Base-by-base conservation (phyloP, 2,113 vertebrate genomes). In the Podilymbus podiceps region DNA sequence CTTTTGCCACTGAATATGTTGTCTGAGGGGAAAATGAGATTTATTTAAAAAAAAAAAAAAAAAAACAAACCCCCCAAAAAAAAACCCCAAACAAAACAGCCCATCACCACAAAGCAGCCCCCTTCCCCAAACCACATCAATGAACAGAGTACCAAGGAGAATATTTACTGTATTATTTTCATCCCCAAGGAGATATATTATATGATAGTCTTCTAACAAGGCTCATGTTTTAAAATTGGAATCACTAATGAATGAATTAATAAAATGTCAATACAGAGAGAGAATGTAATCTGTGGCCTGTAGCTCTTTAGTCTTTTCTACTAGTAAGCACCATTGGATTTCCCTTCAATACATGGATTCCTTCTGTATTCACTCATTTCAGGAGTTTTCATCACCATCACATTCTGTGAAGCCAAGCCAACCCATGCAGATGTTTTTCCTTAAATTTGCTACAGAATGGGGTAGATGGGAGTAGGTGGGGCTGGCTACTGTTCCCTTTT, bases 201-300 rank as follows among this genome's bases (percentile, higher is more conserved):
- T 47, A 56, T 0, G 2, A 62, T 88, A 86, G 27, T 92, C 76
- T 90, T 90, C 53, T 87, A 86, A 75, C 44, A 90, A 78, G 56
- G 52, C 85, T 93, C 52, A 8, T 90, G 73, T 88, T 93, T 93
- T 94, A 82, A 89, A 94, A 89, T 69, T 35, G 42, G 49, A 90
- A 85, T 95, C 93, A 82, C 58, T 93, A 80, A 75, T 83, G 79
- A 92, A 91, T 88, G 38, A 77, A 94, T 92, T 90, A 30, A 92
- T 89, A 87, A 85, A 92, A 75, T 76, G 53, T 92, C 90, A 74
- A 72, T 84, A 89, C 55, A 93, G 83, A 89, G 80, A 86, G 66
- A 92, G 72, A 94, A n/a, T 68, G 47, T 91, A 91, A 80, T 77
- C 87, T 28, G 27, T 69, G 71, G 23, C 27, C 64, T 95, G 59